A percentile compares a stretch with the other conserved stretches of the same genome.
Conservation (phyloP, 1,140 invertebrate species). For the Panagrolaimus sp. region DNA sequence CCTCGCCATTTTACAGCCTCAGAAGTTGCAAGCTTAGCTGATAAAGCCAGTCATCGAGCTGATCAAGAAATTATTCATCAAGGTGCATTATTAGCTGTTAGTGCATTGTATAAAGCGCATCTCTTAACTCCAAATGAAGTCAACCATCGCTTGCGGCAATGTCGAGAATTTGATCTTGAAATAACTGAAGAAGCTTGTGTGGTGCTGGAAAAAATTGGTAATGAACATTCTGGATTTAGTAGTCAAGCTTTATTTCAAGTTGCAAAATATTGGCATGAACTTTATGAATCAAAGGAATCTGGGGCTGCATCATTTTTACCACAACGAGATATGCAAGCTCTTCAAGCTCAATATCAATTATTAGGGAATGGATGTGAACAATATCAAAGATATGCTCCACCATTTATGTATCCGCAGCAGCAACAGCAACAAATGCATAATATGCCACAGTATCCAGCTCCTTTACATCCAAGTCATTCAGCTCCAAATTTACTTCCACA, state of each 20-base stretch:
- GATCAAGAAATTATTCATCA: constrained; percentile 80
- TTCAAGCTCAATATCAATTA: neutral
- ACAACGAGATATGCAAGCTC: neutral
- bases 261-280: constrained; percentile 79
- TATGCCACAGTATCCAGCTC: neutral
- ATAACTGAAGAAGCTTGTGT: constrained; percentile 92
- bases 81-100: constrained; percentile 85
- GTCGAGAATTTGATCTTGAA: constrained; percentile 88
- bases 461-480: neutral
- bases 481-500: constrained; percentile 2
- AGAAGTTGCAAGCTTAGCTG: constrained; percentile 89
- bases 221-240: constrained; percentile 63
- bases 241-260: constrained; percentile 91
- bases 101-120: constrained; percentile 85
- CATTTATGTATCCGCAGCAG: neutral
- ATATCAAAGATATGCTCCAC: neutral
- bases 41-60: constrained; percentile 73
- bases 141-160: constrained; percentile 82
- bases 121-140: constrained; percentile 95
- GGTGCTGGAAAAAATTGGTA: constrained; percentile 77
- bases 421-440: neutral
- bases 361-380: neutral
- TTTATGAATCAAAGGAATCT: constrained; percentile 19
- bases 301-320: neutral
- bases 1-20: constrained; percentile 91